Base-by-base conservation (phyloP, 1,140 invertebrate genomes). In the Panulirus ornatus region DNA sequence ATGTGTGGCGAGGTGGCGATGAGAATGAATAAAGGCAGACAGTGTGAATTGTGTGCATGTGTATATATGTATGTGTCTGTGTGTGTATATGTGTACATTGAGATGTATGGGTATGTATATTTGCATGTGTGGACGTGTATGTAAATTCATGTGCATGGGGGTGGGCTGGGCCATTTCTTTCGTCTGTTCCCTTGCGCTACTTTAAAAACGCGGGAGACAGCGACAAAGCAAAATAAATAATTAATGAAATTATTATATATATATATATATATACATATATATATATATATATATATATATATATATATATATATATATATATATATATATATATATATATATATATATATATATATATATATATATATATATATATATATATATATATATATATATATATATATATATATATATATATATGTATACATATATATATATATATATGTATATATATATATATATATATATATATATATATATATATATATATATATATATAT, bases 351-450 rank as follows among this genome's bases (percentile, higher is more conserved):
- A 70, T 34, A 70, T 34, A 70, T 34, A 70, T 34, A 70, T 34
- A 70, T 70, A 70, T 70, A 70, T 70, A 70, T 70, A 9, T 70
- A 70, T 70, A 70, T 70, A 70, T 70, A 70, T 70, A 70, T 70
- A 70, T 70, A 70, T 70, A 9, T 70, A 70, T 70, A 70, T 70
- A 70, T 70, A 70, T 70, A 70, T 70, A 70, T 70, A 9, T 70
- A 70, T 70, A 70, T 70, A 70, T 70, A 70, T 70, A 70, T 70
- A 70, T 70, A 70, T 70, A 70, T 70, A 70, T 70, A 70, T 70
- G 5, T 34, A 70, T 70, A 70, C 22, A 70, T 70, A 70, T 70
- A 70, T 70, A 70, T 70, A 9, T 70, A 70, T 70, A 70, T 34
- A 70, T 70, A 70, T 70, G 22, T 70, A 70, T 70, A 70, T 70